phyloP scores from a whole-genome alignment of 2,888 invertebrate genomes.

The Spisula solida region DNA sequence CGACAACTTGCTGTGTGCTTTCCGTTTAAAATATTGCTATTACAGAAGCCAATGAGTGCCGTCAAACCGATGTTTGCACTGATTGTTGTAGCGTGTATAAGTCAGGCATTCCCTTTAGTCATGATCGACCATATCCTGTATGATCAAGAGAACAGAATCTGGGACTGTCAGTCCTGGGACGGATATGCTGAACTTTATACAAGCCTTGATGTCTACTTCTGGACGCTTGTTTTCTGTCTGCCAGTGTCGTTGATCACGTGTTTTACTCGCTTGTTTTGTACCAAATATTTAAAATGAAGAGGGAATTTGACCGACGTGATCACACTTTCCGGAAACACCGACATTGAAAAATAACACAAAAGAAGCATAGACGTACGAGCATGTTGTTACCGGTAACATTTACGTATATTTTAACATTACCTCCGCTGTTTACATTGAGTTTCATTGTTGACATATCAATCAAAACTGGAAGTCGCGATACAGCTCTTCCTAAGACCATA shows the following conservation, averaged over 20 bases:
- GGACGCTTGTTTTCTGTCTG: slow-evolving; percentile 69
- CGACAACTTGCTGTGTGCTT: slow-evolving; percentile 84
- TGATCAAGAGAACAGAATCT: slow-evolving; percentile 19
- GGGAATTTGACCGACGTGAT: slow-evolving; percentile 46
- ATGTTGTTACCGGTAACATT: slow-evolving; percentile 83
- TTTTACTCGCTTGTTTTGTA: slow-evolving; percentile 80
- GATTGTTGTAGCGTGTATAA: slow-evolving; percentile 79
- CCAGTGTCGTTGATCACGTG: slow-evolving; percentile 77
- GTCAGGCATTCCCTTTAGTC: slow-evolving; percentile 83
- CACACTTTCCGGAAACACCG: slow-evolving; percentile 57
- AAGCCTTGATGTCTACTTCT: slow-evolving; percentile 69
- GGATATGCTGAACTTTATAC: slow-evolving; percentile 74
- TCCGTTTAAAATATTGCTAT: slow-evolving; percentile 82
- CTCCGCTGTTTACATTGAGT: slow-evolving; percentile 76
- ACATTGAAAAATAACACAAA: slow-evolving; percentile 25
- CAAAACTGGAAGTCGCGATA: slow-evolving; percentile 30
- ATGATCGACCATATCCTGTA: slow-evolving; percentile 69
- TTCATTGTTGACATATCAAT: neutral
- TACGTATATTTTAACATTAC: slow-evolving; percentile 78
- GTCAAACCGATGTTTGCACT: slow-evolving; percentile 78
- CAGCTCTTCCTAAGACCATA: slow-evolving; percentile 70
- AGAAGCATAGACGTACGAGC: slow-evolving; percentile 64
- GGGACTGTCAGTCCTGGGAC: slow-evolving; percentile 68
- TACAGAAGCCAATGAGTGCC: slow-evolving; percentile 82
- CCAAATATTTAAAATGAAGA: slow-evolving; percentile 75